A percentile compares a stretch with the other conserved stretches of the same genome.
Evolutionary conservation across 2,113 vertebrate genomes (phyloP).

Genomic region (Cyphomyrus discorhynchus): DNA sequence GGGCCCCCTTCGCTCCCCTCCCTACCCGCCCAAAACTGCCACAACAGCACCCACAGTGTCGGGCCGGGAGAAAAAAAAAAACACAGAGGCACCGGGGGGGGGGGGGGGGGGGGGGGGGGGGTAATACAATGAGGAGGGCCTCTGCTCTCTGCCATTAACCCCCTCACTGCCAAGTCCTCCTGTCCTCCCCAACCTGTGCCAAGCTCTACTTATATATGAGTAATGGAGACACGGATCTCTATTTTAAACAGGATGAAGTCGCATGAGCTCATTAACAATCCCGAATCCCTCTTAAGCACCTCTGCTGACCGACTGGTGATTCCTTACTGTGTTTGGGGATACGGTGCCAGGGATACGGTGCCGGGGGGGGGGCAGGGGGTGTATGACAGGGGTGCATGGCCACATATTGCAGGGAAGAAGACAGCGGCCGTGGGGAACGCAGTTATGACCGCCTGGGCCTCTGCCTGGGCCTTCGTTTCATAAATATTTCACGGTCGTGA

Average conservation of each 20-base stretch:
- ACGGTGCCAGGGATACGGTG: neutral
- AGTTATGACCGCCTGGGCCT: constrained; percentile 40
- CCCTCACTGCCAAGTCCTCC: neutral
- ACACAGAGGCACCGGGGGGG: no score
- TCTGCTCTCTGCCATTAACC: neutral
- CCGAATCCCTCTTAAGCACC: neutral
- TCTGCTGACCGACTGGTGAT: neutral
- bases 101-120: constrained; percentile 10
- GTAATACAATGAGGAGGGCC: constrained; percentile 38
- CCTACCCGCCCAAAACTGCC: no score
- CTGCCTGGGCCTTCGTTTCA: constrained; percentile 46
- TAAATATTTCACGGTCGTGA: constrained; percentile 65
- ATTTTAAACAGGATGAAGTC: neutral
- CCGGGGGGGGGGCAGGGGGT: neutral
- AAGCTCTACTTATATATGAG: neutral
- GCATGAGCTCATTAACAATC: neutral
- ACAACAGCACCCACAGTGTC: no score
- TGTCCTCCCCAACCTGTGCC: neutral
- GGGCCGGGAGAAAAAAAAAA: no score
- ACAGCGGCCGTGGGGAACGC: constrained; percentile 13
- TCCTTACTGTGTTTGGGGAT: no score
- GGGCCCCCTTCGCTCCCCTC: no score
- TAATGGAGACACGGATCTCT: neutral
- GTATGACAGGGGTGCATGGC: no score
- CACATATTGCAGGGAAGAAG: neutral